Evolutionary conservation across 1,140 invertebrate species (phyloP).

Genomic region (Brachionus paranguensis): DNA sequence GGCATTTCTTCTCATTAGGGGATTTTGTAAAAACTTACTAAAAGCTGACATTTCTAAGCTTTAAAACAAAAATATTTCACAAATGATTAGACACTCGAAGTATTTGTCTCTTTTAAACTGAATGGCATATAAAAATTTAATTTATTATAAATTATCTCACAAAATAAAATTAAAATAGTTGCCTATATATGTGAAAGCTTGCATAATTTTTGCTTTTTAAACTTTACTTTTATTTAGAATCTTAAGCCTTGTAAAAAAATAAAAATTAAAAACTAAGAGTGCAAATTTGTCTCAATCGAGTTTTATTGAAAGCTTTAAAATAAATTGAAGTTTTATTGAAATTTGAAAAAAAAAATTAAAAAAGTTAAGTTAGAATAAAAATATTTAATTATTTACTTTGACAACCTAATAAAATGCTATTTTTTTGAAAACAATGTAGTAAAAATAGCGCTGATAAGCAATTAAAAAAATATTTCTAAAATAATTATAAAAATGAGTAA

Average conservation of each 20-base stretch:
- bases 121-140: not conserved
- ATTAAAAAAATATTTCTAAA: not conserved
- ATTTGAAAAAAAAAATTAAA: not conserved
- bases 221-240: not conserved
- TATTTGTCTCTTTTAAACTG: not conserved
- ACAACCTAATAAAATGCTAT: not conserved
- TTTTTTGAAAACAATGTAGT: not conserved
- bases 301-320: not conserved
- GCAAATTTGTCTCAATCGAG: not conserved
- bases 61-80: not conserved
- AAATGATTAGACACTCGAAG: not conserved
- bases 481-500: not conserved
- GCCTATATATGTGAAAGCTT: not conserved
- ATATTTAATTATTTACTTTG: not conserved
- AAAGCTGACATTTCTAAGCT: conserved; percentile 12
- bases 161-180: not conserved
- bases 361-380: conserved; percentile 27
- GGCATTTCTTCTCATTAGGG: conserved; percentile 1
- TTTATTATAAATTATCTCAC: not conserved
- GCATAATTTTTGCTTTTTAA: not conserved
- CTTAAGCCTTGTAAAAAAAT: not conserved
- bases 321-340: not conserved
- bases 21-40: conserved; percentile 24
- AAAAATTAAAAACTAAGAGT: not conserved
- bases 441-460: not conserved